Base-by-base conservation (phyloP, 2,888 invertebrate genomes). In the Aphidius colemani region DNA sequence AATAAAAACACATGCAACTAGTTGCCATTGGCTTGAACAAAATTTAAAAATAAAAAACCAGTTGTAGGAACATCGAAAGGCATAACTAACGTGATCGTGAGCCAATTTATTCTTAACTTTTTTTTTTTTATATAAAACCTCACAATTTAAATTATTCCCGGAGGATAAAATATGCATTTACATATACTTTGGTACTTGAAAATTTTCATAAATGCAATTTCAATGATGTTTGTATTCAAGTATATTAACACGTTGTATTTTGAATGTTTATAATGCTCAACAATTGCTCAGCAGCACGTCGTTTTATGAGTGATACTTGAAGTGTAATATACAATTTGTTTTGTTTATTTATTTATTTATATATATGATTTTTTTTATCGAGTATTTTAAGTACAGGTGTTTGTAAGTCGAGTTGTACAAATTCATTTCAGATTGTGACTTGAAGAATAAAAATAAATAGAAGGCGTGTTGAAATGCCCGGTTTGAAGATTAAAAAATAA, bases 221-320 rank as follows among this genome's bases (percentile, higher is more conserved):
- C n/a, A 46, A 11, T n/a, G 3, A 46, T 11, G 51, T 44, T 13
- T 40, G 51, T 50, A 53, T 9, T 45, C 18, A 9, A 11, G 50
- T 46, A 50, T 58, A 64, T 66, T 66, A 64, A 64, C 61, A 66
- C 62, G 59, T 64, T 64, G 61, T 61, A 61, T 53, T 63, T 48
- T 13, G 30, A 63, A 50, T 9, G 53, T 63, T 53, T 63, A 59
- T 59, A 63, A 53, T 43, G 53, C 55, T 48, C 41, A 10, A 18
- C 55, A 55, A 41, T 18, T 41, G 45, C 48, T 40, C 53, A 53
- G 48, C 53, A 55, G 61, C 55, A 46, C 55, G 55, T 55, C 48
- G 55, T 39, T 39, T 43, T 61, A 55, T 46, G 53, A 39, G 11
- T 39, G 43, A 45, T 13, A 7, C n/a, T 44, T 11, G 30, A 30